phyloP scores from a whole-genome alignment of 2,888 invertebrate genomes.

The Sisyra nigra region DNA sequence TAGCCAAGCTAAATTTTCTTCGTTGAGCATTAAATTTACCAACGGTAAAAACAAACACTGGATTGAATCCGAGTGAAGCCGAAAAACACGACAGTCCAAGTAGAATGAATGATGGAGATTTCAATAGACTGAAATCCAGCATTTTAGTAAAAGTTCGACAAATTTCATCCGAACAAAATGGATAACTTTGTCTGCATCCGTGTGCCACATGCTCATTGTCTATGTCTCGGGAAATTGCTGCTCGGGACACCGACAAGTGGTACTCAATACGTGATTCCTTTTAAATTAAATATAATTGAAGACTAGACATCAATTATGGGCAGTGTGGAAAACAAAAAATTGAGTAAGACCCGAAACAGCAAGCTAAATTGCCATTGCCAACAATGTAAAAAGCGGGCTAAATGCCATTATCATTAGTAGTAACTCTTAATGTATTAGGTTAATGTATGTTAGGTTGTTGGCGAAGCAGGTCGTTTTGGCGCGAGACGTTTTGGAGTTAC shows the following conservation, averaged over 20 bases:
- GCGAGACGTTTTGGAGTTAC: no score
- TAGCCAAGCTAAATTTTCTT: neutral
- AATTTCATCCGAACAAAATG: constrained; percentile 24
- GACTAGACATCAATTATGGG: no score
- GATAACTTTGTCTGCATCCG: constrained; percentile 20
- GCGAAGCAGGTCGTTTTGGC: no score
- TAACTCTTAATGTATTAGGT: no score
- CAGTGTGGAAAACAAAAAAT: no score
- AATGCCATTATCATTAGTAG: no score
- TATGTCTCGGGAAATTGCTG: constrained; percentile 31
- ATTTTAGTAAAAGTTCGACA: constrained; percentile 21
- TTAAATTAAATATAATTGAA: no score
- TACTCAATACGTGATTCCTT: constrained; percentile 33
- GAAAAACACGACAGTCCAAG: constrained; percentile 37
- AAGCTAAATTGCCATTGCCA: no score
- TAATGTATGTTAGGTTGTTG: no score
- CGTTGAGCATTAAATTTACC: constrained; percentile 12
- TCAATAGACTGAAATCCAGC: constrained; percentile 20
- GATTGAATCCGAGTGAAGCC: constrained; percentile 59
- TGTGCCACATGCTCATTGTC: constrained; percentile 21
- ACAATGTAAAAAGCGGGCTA: no score
- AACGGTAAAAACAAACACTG: constrained; percentile 55
- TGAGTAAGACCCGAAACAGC: no score
- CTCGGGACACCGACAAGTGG: constrained; percentile 37
- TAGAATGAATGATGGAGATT: constrained; percentile 21